Percentiles rank a stretch among this genome's conserved stretches.
phyloP scores from a whole-genome alignment of 2,888 invertebrate species.

The Marasmarcha lunaedactyla region DNA sequence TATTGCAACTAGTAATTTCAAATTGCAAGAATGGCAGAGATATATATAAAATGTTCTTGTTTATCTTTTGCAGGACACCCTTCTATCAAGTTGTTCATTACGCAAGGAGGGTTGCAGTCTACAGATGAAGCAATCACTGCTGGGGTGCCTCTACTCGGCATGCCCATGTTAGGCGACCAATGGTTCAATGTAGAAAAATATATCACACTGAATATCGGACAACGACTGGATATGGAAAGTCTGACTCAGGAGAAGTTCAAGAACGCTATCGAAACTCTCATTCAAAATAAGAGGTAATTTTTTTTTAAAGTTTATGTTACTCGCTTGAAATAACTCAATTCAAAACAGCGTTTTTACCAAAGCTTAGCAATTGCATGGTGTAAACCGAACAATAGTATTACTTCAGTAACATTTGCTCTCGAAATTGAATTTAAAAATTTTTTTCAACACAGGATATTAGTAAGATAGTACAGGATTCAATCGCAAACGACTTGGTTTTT shows the following conservation, averaged over 20 bases:
- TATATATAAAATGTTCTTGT: background rate
- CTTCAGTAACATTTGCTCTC: no score
- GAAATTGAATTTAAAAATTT: no score
- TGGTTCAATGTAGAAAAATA: conserved; percentile 17
- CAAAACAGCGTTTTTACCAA: no score
- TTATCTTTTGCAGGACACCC: conserved; percentile 19
- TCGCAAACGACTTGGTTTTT: no score
- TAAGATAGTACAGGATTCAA: no score
- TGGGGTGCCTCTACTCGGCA: conserved; percentile 21
- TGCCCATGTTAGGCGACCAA: conserved; percentile 29
- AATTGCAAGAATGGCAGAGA: no score
- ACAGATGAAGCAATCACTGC: conserved; percentile 26
- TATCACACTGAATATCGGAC: conserved; percentile 15
- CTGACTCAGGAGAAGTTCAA: conserved; percentile 13
- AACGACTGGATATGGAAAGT: conserved; percentile 16
- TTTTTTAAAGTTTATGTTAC: no score
- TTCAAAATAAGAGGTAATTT: conserved; percentile 7
- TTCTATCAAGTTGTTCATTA: conserved; percentile 31
- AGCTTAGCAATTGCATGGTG: no score
- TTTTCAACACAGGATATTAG: no score
- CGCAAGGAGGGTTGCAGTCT: conserved; percentile 31
- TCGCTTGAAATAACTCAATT: no score
- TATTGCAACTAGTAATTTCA: no score
- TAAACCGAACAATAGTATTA: no score
- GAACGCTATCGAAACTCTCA: conserved; percentile 9